A percentile compares a stretch with the other conserved stretches of the same genome.
phyloP scores from a whole-genome alignment of 2,113 vertebrate species.

The Diadophis punctatus region DNA sequence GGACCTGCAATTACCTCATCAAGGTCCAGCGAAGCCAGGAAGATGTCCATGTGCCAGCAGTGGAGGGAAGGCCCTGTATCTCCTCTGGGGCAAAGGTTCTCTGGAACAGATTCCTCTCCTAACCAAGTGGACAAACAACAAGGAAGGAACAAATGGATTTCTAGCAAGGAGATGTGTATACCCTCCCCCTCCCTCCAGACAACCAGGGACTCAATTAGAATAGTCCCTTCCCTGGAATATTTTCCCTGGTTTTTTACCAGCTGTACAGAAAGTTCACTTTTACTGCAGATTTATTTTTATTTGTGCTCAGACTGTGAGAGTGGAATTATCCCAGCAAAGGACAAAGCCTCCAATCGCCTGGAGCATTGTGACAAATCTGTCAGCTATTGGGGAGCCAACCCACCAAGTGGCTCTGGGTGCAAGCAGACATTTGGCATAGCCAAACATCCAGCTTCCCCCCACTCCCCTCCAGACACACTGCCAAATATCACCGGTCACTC shows the following conservation, averaged over 20 bases:
- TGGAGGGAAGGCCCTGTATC: neutral
- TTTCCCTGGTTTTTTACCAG: neutral
- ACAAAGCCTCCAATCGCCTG: neutral
- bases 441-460: neutral
- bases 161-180: neutral
- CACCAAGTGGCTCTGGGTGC: neutral
- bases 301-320: neutral
- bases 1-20: neutral
- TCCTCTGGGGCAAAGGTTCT: neutral
- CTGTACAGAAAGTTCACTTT: neutral
- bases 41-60: neutral
- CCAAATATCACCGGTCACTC: neutral
- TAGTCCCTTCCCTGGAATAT: neutral
- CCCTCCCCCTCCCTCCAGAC: fast-evolving
- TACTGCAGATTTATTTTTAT: neutral
- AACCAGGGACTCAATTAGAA: neutral
- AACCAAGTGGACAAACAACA: neutral
- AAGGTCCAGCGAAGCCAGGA: neutral
- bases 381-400: neutral
- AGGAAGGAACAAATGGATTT: neutral
- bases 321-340: neutral
- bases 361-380: neutral
- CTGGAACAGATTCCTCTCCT: neutral
- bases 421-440: neutral
- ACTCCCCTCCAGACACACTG: neutral